phyloP scores from a whole-genome alignment of 1,140 invertebrate species.

The Brachionus asplanchnoidis region DNA sequence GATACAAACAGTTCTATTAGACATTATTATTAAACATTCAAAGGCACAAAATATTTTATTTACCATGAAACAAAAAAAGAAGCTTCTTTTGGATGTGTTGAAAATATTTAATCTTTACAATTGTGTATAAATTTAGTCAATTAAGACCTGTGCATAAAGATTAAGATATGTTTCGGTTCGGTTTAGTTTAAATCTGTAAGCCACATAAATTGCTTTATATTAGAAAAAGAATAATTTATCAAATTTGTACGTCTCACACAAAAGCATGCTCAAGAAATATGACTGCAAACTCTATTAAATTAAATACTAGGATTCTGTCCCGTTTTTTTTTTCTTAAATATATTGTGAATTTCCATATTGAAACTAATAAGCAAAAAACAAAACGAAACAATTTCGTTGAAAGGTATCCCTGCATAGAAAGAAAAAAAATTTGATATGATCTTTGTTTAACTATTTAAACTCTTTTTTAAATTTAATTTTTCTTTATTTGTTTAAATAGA shows the following conservation, averaged over 20 bases:
- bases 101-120: background rate
- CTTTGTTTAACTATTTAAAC: conserved; percentile 30
- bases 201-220: background rate
- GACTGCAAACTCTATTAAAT: background rate
- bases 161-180: background rate
- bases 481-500: conserved; percentile 17
- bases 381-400: background rate
- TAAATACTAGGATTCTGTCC: background rate
- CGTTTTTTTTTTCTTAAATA: background rate
- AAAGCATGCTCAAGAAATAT: background rate
- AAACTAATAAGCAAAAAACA: background rate
- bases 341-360: background rate
- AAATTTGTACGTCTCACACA: background rate
- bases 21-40: background rate
- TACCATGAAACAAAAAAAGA: background rate
- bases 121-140: background rate
- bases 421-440: conserved; percentile 11
- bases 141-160: background rate
- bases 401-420: background rate
- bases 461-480: background rate
- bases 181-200: background rate
- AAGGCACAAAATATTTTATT: background rate
- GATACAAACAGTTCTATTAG: background rate
- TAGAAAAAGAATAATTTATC: background rate
- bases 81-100: background rate